phyloP scores from a whole-genome alignment of 2,113 vertebrate species.

The Maccullochella peelii region DNA sequence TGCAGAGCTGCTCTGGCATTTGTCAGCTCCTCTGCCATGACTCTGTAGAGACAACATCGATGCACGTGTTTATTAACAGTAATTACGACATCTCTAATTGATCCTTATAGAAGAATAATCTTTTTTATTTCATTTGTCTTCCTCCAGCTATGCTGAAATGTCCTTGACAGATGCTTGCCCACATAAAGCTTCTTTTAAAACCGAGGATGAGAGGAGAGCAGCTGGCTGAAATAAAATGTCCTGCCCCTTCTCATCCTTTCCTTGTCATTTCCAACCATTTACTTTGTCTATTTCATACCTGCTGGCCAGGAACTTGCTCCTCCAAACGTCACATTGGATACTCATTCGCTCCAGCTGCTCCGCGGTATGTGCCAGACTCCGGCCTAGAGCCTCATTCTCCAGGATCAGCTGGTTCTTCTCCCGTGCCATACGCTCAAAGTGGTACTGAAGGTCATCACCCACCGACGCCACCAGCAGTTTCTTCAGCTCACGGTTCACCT shows the following conservation, averaged over 20 bases:
- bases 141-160: neutral
- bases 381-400: constrained; percentile 92
- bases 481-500: constrained; percentile 98
- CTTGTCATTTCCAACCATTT: neutral
- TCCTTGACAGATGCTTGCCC: neutral
- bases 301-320: constrained; percentile 98
- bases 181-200: neutral
- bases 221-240: neutral
- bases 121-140: neutral
- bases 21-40: constrained; percentile 97
- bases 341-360: constrained; percentile 97
- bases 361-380: constrained; percentile 86
- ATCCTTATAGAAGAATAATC: too few species aligned
- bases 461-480: constrained; percentile 96
- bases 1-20: constrained; percentile 90
- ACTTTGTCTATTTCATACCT: constrained; percentile 81
- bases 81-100: neutral
- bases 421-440: constrained; percentile 93
- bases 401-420: constrained; percentile 97
- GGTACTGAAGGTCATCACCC: constrained; percentile 96
- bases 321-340: constrained; percentile 99
- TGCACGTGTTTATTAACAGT: neutral
- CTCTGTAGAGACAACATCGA: constrained; percentile 81
- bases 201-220: neutral
- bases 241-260: neutral